Percentiles rank a stretch among this genome's conserved stretches.
These are phyloP conservation scores for Ectemnius continuus DNA, from an alignment of 2,888 invertebrate genomes.

Conservation along the genomic window DNA sequence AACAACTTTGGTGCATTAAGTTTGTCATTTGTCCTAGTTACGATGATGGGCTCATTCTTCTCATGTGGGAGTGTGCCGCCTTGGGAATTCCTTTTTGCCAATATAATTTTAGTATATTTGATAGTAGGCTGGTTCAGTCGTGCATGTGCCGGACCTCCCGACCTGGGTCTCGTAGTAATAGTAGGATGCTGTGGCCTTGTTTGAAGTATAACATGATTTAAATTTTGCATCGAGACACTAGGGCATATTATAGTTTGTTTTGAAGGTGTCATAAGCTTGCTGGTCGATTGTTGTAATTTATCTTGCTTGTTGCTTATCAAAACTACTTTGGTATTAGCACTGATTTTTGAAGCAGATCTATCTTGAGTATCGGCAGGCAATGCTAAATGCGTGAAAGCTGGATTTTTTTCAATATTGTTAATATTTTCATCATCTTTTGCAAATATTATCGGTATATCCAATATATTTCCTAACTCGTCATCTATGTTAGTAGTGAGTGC, in stretches of 20 bases:
- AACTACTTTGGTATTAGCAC: conserved; percentile 69
- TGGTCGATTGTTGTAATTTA: conserved; percentile 55
- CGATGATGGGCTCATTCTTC: conserved; percentile 64
- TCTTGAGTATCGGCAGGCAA: conserved; percentile 45
- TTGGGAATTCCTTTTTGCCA: conserved; percentile 76
- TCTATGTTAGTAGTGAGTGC: conserved; percentile 60
- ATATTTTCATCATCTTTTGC: conserved; percentile 81
- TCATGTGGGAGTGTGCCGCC: conserved; percentile 46
- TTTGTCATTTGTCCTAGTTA: conserved; percentile 66
- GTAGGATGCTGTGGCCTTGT: conserved; percentile 53
- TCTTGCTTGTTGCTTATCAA: conserved; percentile 73
- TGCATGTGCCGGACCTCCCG: conserved; percentile 51
- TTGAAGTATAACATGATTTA: conserved; percentile 60
- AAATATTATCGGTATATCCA: conserved; percentile 84
- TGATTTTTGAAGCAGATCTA: conserved; percentile 51
- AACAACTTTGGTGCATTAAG: conserved; percentile 49
- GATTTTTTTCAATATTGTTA: conserved; percentile 64
- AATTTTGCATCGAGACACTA: conserved; percentile 49
- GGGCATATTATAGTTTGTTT: conserved; percentile 59
- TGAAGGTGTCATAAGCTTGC: conserved; percentile 48
- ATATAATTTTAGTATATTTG: conserved; percentile 80
- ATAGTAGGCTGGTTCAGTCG: conserved; percentile 63
- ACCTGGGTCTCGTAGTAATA: conserved; percentile 41
- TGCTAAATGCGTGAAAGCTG: conserved; percentile 54
- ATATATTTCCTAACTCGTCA: conserved; percentile 79